Conservation (phyloP, 2,113 vertebrate species). For the Canis aureus region DNA sequence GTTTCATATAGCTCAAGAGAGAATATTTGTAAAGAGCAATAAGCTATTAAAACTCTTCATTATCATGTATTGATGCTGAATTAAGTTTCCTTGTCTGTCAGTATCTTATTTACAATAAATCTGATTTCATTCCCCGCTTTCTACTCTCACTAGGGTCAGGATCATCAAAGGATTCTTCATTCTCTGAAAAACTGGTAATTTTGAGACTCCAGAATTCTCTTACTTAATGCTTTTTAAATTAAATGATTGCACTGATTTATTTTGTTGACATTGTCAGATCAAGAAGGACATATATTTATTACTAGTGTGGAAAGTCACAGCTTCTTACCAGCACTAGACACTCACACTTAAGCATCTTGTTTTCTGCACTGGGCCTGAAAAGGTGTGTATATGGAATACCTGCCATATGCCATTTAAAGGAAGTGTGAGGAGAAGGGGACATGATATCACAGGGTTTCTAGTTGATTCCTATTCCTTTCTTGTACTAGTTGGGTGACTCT, state of each 20-base stretch:
- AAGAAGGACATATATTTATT: conserved; percentile 28
- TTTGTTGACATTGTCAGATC: conserved; percentile 40
- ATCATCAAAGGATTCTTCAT: not conserved
- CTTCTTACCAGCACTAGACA: not conserved
- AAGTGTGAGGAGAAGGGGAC: not conserved
- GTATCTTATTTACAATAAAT: conserved; percentile 43
- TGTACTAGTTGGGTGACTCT: not conserved
- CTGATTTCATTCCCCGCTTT: not conserved
- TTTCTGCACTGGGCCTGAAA: conserved; percentile 9
- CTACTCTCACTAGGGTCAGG: not conserved
- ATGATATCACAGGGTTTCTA: not conserved
- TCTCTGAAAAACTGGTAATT: conserved; percentile 32
- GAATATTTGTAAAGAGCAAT: conserved; percentile 49
- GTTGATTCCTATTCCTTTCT: conserved; percentile 20
- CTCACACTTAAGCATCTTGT: not conserved
- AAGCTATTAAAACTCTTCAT: not conserved
- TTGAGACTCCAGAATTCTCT: not conserved
- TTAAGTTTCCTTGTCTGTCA: not conserved
- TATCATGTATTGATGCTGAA: conserved; percentile 32
- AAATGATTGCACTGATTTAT: not conserved
- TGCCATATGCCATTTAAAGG: not conserved
- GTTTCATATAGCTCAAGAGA: not conserved
- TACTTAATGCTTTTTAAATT: conserved; percentile 39
- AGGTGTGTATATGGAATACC: not conserved
- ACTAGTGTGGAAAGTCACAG: not conserved